Conservation (phyloP, 2,888 invertebrate species). For the Monochamus alternatus region DNA sequence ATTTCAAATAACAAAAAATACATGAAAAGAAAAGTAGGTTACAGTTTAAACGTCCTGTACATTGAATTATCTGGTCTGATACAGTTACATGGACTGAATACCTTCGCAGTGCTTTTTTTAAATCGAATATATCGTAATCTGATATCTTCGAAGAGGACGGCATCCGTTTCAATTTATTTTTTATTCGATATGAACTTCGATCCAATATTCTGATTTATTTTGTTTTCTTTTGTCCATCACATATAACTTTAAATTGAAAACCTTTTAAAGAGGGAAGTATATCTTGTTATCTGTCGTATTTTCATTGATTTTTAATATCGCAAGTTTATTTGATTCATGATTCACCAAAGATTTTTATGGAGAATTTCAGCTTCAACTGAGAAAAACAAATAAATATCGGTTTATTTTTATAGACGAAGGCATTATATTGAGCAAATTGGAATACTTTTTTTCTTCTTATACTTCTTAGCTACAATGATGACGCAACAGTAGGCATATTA, state of each 20-base stretch:
- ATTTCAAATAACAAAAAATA: no score
- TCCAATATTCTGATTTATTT: conserved; percentile 22
- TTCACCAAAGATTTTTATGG: neutral
- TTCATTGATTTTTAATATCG: conserved; percentile 10
- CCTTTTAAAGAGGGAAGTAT: conserved; percentile 13
- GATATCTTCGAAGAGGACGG: conserved; percentile 3
- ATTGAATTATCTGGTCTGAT: neutral
- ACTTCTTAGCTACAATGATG: no score
- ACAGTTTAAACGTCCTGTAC: neutral
- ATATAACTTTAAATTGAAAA: conserved; percentile 24
- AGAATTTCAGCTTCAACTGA: neutral
- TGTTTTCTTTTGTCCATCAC: conserved; percentile 22
- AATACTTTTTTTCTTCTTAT: no score
- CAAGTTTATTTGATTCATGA: conserved; percentile 11
- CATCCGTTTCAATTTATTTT: conserved; percentile 27
- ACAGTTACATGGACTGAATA: neutral
- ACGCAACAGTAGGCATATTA: no score
- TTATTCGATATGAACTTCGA: conserved; percentile 9
- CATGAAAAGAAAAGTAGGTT: neutral
- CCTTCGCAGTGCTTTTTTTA: conserved; percentile 6
- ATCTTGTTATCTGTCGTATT: conserved; percentile 5
- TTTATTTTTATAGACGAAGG: neutral
- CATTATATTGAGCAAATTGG: no score
- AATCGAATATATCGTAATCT: conserved; percentile 8
- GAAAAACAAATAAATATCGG: conserved; percentile 1